Evolutionary conservation across 1,140 invertebrate species (phyloP), one percentile per base, ranked within the genome.

Genomic region (Schlechtendalia chinensis): DNA sequence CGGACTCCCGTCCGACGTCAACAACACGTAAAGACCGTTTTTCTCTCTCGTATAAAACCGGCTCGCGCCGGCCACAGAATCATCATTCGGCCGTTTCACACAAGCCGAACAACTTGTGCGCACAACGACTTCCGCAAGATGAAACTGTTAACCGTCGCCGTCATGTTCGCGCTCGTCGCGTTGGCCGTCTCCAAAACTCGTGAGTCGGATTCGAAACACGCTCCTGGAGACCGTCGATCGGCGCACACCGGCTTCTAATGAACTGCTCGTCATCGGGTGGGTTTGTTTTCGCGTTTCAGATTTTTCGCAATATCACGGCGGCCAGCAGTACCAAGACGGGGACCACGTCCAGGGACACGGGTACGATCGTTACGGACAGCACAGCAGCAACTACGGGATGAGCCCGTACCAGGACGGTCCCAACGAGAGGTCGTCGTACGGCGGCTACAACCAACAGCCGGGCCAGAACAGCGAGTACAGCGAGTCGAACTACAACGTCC

Each of bases 11-110:
- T n/a, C n/a, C n/a, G n/a, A n/a, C n/a, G n/a, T n/a, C n/a, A n/a
- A n/a, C n/a, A n/a, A n/a, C n/a, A n/a, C n/a, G n/a, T n/a, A n/a
- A n/a, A n/a, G n/a, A n/a, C n/a, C n/a, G n/a, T n/a, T n/a, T n/a
- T n/a, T n/a, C n/a, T n/a, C n/a, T n/a, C n/a, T 17, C 16, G 67
- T 71, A 71, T 71, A 71, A 29, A 71, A 71, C 67, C 22, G 19
- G n/a, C 47, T 24, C 10, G 17, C 4, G 19, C 12, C 19, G 16
- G 19, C 27, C 16, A 14, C 1, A n/a, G 1, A 29, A 3, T 29
- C 27, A 72, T 32, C 50, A 72, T 53, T 72, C 22, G 19, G 47
- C 53, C 53, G 50, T 72, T 54, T 12, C 8, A 71, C 27, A 12
- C 17, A 29, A 17, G 27, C 29, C 29, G 17, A 72, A n/a, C n/a